Base-by-base conservation (phyloP, 2,797 vertebrate species). In the Chrysocyon brachyurus region DNA sequence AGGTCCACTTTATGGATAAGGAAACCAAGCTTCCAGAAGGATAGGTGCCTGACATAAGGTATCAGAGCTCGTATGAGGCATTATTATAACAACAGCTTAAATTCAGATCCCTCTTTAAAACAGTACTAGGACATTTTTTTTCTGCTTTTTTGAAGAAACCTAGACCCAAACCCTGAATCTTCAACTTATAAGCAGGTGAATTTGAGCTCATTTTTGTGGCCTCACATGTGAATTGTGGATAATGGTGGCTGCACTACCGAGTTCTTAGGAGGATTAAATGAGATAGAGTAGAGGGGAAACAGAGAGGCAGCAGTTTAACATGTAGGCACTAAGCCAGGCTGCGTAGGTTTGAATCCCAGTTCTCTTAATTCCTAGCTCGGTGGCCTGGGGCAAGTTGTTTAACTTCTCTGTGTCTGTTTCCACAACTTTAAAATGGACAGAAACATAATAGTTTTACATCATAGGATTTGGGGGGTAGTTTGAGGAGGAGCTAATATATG, bases 341-440 rank as follows among this genome's bases (percentile, higher is more conserved):
- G n/a, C 12, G 11, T 12, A 0, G 17, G 33, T 96, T 95, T 78
- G 46, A 84, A 79, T 68, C 11, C 26, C 54, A 90, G 16, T 22
- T 79, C 59, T 68, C 9, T 61, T 49, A 21, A 12, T 63, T 89
- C 7, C 36, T 89, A 77, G 24, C 33, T 75, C 64, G 12, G n/a
- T 82, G 26, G 17, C 11, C 63, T 56, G 16, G 28, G n/a, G n/a
- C 28, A 56, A 87, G 59, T n/a, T 49, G n/a, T 22, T 52, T 87
- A 52, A 91, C 12, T 7, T 73, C 63, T 94, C 54, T 92, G 59
- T 96, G 57, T 92, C 59, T 8, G 0, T 49, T 90, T 94, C 70
- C 10, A 78, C 15, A 57, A 85, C 28, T 85, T 93, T 89, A 82
- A 79, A 94, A 78, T 40, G 9, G 11, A 79, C 7, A 87, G 66